A percentile compares a stretch with the other conserved stretches of the same genome.
Conservation (phyloP, 2,113 vertebrate species). For the Casuarius casuarius region DNA sequence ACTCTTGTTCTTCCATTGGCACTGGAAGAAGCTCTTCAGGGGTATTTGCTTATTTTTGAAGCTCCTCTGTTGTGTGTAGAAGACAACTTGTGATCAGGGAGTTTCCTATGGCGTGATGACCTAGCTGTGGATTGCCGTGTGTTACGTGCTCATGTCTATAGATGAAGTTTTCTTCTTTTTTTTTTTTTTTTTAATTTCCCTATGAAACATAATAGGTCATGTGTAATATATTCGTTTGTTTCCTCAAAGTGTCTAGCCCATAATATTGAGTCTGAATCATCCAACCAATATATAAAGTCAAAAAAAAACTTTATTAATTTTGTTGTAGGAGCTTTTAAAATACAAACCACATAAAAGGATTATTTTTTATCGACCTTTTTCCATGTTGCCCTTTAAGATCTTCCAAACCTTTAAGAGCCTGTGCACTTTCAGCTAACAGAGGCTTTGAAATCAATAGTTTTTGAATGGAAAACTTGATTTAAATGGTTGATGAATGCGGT, state of each 20-base stretch:
- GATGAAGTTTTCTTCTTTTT: not conserved
- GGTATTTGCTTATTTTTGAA: not conserved
- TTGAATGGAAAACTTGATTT: constrained; percentile 70
- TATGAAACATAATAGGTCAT: constrained; percentile 1
- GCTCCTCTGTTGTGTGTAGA: not conserved
- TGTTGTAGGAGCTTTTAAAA: constrained; percentile 64
- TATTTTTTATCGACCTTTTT: constrained; percentile 67
- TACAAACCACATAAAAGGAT: constrained; percentile 59
- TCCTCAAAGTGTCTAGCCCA: not conserved
- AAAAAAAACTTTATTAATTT: constrained; percentile 59
- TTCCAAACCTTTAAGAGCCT: constrained; percentile 66
- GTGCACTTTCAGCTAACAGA: constrained; percentile 57
- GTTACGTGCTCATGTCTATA: not conserved
- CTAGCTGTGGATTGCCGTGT: not conserved
- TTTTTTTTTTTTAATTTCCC: not conserved
- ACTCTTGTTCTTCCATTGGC: not conserved
- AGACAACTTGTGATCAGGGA: not conserved
- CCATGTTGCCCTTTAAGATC: constrained; percentile 67
- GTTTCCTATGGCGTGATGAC: not conserved
- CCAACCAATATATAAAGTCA: not conserved
- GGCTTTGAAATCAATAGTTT: constrained; percentile 70
- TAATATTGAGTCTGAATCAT: constrained; percentile 34
- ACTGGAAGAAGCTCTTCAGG: not conserved
- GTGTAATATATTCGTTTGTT: not conserved
- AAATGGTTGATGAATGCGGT: constrained; percentile 60